Evolutionary conservation across 2,797 vertebrate genomes (phyloP).

Genomic region (Anas flavirostris): DNA sequence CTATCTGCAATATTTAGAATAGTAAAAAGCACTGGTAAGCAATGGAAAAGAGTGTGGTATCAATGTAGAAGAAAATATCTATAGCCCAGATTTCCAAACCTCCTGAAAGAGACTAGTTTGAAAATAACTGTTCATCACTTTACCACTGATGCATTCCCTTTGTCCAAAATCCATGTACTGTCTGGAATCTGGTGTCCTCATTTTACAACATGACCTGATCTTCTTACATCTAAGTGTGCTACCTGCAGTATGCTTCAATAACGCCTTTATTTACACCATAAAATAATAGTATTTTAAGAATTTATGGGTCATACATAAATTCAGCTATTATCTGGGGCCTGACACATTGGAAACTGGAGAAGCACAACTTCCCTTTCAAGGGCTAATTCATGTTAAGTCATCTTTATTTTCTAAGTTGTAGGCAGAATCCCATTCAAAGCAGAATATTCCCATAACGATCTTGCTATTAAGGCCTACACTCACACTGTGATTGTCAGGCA

Average conservation of each 20-base stretch:
- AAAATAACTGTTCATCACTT: background rate
- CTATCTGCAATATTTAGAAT: background rate
- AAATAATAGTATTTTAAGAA: background rate
- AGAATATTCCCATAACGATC: background rate
- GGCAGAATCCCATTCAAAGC: background rate
- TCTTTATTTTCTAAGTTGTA: background rate
- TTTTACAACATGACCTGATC: background rate
- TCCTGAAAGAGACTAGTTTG: background rate
- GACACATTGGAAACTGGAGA: background rate
- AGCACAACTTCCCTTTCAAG: background rate
- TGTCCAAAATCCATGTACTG: background rate
- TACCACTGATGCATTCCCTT: background rate
- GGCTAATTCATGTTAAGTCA: fast-evolving
- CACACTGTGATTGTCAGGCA: background rate
- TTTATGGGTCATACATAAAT: background rate
- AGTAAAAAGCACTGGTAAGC: background rate
- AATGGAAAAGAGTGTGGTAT: background rate
- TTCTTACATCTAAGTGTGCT: background rate
- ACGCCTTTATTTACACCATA: background rate
- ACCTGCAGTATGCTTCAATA: background rate
- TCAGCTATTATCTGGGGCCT: background rate
- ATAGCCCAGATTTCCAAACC: background rate
- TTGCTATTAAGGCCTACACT: background rate
- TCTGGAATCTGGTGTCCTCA: background rate
- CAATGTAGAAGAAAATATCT: background rate